Conservation (phyloP, 1,140 invertebrate genomes). For the Vanessa tameamea region DNA sequence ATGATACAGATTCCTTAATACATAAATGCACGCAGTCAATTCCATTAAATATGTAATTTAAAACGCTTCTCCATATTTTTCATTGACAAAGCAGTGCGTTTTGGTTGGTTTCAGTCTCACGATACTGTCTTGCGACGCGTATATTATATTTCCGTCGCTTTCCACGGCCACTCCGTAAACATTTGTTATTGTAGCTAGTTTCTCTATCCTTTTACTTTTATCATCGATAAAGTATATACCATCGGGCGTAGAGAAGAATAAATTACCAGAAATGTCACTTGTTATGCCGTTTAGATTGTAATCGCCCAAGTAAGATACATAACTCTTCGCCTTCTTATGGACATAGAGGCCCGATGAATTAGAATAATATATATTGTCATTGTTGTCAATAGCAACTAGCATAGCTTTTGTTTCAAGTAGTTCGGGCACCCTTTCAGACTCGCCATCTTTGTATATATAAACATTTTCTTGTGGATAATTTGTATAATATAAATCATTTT, state of each 20-base stretch:
- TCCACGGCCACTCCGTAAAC: constrained; percentile 52
- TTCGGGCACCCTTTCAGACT: constrained; percentile 42
- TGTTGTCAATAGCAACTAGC: constrained; percentile 50
- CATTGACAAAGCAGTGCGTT: constrained; percentile 29
- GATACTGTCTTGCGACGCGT: constrained; percentile 42
- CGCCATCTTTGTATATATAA: constrained; percentile 45
- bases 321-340: constrained; percentile 31
- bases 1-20: too few species aligned
- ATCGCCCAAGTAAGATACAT: constrained; percentile 38
- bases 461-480: constrained; percentile 53
- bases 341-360: constrained; percentile 54
- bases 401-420: constrained; percentile 45
- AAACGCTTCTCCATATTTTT: background rate
- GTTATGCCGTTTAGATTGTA: constrained; percentile 53
- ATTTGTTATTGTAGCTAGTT: constrained; percentile 32
- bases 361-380: constrained; percentile 50
- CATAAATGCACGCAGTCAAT: too few species aligned
- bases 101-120: constrained; percentile 49
- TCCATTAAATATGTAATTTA: background rate
- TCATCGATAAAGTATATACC: constrained; percentile 51
- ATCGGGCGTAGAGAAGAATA: constrained; percentile 56
- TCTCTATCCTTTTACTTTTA: constrained; percentile 35
- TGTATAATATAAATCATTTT: constrained; percentile 55
- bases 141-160: constrained; percentile 49
- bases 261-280: constrained; percentile 48